Evolutionary conservation across 2,113 vertebrate genomes (phyloP).

Genomic region (Urocynchramus pylzowi): DNA sequence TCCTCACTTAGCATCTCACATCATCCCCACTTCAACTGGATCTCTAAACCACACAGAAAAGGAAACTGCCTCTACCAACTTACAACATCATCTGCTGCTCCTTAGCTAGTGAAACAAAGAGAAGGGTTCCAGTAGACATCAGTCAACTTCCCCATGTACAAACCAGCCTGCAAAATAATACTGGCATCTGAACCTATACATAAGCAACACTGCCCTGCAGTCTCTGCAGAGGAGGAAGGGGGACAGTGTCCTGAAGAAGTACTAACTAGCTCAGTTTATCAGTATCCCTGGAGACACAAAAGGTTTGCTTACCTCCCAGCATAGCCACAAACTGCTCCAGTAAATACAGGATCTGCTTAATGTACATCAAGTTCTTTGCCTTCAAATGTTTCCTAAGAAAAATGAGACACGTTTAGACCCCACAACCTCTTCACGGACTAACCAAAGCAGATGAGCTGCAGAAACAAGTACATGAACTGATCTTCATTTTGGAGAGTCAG

Average conservation of each 20-base stretch:
- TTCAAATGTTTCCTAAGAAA: constrained; percentile 85
- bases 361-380: constrained; percentile 97
- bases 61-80: background rate
- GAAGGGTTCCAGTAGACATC: background rate
- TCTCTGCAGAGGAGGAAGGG: background rate
- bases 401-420: background rate
- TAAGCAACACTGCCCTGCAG: background rate
- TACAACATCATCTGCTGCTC: background rate
- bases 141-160: background rate
- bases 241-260: background rate
- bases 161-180: background rate
- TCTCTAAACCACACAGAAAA: background rate
- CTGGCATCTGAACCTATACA: background rate
- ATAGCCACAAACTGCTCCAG: constrained; percentile 82
- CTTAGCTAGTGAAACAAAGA: background rate
- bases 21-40: background rate
- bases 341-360: constrained; percentile 93
- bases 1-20: background rate
- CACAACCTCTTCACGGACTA: background rate
- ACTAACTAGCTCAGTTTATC: background rate
- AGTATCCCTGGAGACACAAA: rapidly evolving
- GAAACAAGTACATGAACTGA: background rate
- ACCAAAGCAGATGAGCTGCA: background rate
- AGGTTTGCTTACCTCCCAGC: constrained; percentile 83
- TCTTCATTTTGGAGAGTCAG: background rate